These are phyloP conservation scores for Chrysolina oricalcia DNA, from an alignment of 2,888 invertebrate species.

Conservation along the genomic window DNA sequence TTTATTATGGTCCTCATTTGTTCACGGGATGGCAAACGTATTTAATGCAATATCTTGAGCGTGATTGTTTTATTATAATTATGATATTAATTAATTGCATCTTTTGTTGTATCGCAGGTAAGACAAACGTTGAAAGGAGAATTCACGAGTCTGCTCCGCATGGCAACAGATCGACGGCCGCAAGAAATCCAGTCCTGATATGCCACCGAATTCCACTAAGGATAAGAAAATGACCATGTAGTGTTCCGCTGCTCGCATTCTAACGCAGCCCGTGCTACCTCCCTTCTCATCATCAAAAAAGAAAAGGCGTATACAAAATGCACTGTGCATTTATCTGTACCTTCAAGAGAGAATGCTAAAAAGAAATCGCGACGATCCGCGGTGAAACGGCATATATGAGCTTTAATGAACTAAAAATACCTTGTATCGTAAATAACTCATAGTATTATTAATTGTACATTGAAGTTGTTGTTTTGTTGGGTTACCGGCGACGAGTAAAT, in stretches of 20 bases:
- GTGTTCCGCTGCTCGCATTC: conserved; percentile 64
- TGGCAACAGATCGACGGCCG: conserved; percentile 86
- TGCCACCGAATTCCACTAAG: conserved; percentile 58
- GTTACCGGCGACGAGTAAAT: conserved; percentile 63
- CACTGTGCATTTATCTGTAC: conserved; percentile 30
- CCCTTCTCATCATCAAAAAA: conserved; percentile 51
- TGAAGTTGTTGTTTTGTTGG: conserved; percentile 69
- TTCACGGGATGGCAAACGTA: too few relatives aligned
- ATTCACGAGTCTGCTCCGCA: conserved; percentile 88
- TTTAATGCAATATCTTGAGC: too few relatives aligned
- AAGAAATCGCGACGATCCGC: conserved; percentile 55
- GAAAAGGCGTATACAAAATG: conserved; percentile 34
- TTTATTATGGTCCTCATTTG: too few relatives aligned
- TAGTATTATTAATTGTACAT: conserved; percentile 70
- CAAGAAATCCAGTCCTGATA: conserved; percentile 71
- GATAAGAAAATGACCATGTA: conserved; percentile 62
- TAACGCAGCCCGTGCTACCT: conserved; percentile 63
- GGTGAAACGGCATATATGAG: conserved; percentile 68
- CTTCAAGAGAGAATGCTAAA: conserved; percentile 32
- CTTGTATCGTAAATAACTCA: conserved; percentile 69
- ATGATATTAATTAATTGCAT: not conserved
- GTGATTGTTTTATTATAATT: not conserved
- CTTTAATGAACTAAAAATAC: conserved; percentile 68
- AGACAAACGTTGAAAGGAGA: conserved; percentile 94
- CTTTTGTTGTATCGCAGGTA: conserved; percentile 77